Evolutionary conservation across 2,797 vertebrate species (phyloP).

Genomic region (Gymnothorax javanicus): DNA sequence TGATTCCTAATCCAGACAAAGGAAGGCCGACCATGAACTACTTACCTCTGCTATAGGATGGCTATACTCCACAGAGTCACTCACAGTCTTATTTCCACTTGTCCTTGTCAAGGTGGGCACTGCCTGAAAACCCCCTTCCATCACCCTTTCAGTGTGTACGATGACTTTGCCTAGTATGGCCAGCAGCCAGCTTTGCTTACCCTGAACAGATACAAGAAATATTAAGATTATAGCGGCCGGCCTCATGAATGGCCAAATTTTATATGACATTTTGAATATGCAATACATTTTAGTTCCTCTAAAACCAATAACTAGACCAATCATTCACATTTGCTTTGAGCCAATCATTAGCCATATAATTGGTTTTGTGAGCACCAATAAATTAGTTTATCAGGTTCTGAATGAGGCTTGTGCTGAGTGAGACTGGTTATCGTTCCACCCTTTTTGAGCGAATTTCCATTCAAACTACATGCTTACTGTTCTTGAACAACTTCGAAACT

Average conservation of each 20-base stretch:
- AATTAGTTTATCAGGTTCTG: not conserved
- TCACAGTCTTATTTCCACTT: not conserved
- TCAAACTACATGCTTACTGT: too few species aligned
- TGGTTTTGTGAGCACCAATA: too few species aligned
- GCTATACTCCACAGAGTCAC: constrained; percentile 9
- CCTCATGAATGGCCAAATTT: too few species aligned
- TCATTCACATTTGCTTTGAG: too few species aligned
- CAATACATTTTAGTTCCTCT: too few species aligned
- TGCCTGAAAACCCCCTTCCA: not conserved
- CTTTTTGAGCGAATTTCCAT: too few species aligned
- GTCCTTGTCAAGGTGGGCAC: not conserved
- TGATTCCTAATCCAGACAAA: not conserved
- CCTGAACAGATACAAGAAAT: not conserved
- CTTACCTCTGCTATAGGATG: not conserved
- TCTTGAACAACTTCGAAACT: too few species aligned
- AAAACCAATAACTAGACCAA: too few species aligned
- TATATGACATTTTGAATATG: too few species aligned
- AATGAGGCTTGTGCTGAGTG: not conserved
- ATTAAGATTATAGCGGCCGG: not conserved
- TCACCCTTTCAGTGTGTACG: not conserved
- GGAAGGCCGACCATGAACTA: not conserved
- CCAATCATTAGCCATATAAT: too few species aligned
- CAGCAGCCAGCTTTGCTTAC: constrained; percentile 7
- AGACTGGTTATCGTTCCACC: not conserved
- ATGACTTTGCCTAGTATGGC: constrained; percentile 1